phyloP scores from a whole-genome alignment of 2,888 invertebrate species.

The Orthosia cruda region DNA sequence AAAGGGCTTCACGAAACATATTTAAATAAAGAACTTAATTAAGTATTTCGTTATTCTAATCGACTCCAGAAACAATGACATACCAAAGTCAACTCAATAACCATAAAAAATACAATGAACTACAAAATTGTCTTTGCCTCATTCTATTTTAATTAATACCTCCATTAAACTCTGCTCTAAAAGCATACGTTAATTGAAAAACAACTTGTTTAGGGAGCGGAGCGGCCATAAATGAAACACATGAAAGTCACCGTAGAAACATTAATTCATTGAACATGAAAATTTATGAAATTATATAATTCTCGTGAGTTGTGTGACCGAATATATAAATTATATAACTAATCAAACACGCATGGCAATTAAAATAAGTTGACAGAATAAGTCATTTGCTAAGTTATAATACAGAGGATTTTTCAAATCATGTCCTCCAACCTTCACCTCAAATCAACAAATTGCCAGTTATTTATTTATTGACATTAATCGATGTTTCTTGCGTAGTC shows the following conservation, averaged over 20 bases:
- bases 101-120: not conserved
- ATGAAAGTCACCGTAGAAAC: constrained; percentile 46
- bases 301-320: not conserved
- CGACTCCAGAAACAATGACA: not conserved
- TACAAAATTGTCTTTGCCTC: constrained; percentile 11
- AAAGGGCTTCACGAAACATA: not conserved
- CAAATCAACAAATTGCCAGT: too few species aligned
- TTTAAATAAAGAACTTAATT: not conserved
- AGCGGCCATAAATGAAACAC: constrained; percentile 34
- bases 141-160: constrained; percentile 34
- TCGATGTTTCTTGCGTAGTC: too few species aligned
- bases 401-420: too few species aligned
- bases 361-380: not conserved
- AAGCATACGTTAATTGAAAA: constrained; percentile 61
- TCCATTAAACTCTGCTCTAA: constrained; percentile 35
- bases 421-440: too few species aligned
- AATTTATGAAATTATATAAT: constrained; percentile 43
- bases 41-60: not conserved
- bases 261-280: constrained; percentile 40
- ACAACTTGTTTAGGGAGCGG: constrained; percentile 52
- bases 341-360: not conserved
- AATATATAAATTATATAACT: constrained; percentile 28
- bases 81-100: not conserved
- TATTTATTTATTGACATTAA: too few species aligned
- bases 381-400: too few species aligned